Evolutionary conservation across 2,797 vertebrate genomes (phyloP).

Genomic region (Merluccius polli): DNA sequence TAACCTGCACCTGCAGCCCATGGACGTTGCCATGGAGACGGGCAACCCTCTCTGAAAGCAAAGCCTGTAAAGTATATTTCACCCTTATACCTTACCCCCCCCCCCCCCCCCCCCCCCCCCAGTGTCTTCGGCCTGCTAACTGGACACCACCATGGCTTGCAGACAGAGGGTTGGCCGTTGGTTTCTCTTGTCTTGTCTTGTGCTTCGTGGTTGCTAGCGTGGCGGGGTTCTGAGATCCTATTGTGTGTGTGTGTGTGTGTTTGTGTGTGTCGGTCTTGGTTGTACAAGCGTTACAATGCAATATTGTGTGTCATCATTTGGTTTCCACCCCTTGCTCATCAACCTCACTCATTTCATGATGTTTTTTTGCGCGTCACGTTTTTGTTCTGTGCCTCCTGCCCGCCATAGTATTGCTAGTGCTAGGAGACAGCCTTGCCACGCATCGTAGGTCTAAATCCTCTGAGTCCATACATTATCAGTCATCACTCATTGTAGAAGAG

Average conservation of each 20-base stretch:
- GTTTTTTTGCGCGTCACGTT: neutral
- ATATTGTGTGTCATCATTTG: neutral
- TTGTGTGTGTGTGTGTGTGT: slow-evolving; percentile 20
- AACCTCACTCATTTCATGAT: neutral
- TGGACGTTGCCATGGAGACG: slow-evolving; percentile 86
- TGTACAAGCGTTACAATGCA: neutral
- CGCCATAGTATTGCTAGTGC: neutral
- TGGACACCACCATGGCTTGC: neutral
- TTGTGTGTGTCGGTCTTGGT: neutral
- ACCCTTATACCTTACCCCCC: slow-evolving; percentile 33
- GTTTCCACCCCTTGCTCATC: neutral
- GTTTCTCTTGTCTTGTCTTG: neutral
- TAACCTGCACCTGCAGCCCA: slow-evolving; percentile 70
- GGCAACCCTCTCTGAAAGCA: slow-evolving; percentile 75
- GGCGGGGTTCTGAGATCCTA: slow-evolving; percentile 1
- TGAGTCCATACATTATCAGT: neutral
- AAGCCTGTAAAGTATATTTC: slow-evolving; percentile 30
- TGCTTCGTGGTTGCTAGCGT: neutral
- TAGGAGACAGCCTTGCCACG: neutral
- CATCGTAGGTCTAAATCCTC: neutral
- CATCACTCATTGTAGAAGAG: neutral
- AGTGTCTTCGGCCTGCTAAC: neutral
- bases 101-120: slow-evolving; percentile 9
- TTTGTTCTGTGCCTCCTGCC: neutral
- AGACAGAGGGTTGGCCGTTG: neutral